Evolutionary conservation across 1,140 invertebrate genomes (phyloP), one percentile per base, ranked within the genome.

Genomic region (Sesamia nonagrioides): DNA sequence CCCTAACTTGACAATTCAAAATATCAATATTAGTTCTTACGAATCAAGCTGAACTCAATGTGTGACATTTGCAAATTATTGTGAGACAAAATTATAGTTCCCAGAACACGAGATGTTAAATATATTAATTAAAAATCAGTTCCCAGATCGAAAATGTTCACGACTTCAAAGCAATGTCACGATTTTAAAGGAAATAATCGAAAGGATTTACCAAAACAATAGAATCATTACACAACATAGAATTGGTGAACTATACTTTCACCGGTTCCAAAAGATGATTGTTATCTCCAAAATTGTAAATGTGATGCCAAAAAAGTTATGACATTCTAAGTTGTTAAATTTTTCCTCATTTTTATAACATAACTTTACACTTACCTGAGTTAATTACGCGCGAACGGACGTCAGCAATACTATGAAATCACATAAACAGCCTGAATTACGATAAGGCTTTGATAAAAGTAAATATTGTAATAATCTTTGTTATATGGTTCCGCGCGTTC

Each of bases 361-460:
- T 74, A 87, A 82, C 78, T 80, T 77, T 50, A 66, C 58, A 80
- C 89, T 90, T 78, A 89, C 89, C 86, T 86, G 78, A 71, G 69
- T 45, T 69, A 84, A 85, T 81, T 84, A 82, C 76, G 80, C 74
- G 77, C 77, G 78, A 11, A 74, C 66, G 63, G 78, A 80, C 82
- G 79, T 82, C 50, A 80, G 52, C 79, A 75, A 83, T 82, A 61
- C 85, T 83, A 75, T 79, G 81, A 85, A 88, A 86, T 84, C 81
- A 83, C 77, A 66, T 78, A 82, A 84, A 78, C 79, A 77, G 61
- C 69, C 77, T 79, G 68, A 79, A 81, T 76, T 79, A 69, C 76
- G 87, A 88, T 88, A 91, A 91, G 82, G 83, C 63, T 27, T 40
- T 77, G 83, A 85, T 84, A 88, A 88, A 82, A 85, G 48, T 82